phyloP scores from a whole-genome alignment of 2,113 vertebrate genomes.

The Piprites chloris region DNA sequence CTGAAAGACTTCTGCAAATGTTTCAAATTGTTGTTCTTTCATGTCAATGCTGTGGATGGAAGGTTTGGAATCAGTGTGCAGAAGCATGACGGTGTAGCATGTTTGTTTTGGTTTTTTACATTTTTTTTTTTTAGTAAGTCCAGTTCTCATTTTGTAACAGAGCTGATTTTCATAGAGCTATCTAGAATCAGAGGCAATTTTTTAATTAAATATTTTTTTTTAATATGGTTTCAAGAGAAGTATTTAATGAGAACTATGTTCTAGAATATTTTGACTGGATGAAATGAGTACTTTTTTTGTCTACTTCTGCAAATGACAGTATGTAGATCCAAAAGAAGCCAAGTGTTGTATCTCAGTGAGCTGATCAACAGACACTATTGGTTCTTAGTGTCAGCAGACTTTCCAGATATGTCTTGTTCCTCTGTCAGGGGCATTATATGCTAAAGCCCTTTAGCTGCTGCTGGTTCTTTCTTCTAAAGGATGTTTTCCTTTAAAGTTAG shows the following conservation, averaged over 20 bases:
- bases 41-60: not conserved
- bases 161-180: not conserved
- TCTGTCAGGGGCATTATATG: not conserved
- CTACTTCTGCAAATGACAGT: not conserved
- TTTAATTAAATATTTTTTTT: not conserved
- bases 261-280: not conserved
- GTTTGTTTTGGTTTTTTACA: not conserved
- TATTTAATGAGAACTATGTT: not conserved
- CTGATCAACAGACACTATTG: accelerated
- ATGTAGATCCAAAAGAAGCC: not conserved
- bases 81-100: not conserved
- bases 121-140: not conserved
- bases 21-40: not conserved
- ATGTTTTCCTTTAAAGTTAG: not conserved
- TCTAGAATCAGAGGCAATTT: not conserved
- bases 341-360: not conserved
- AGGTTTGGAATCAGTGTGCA: not conserved
- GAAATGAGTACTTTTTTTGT: not conserved
- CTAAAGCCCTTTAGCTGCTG: not conserved
- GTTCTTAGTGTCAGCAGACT: not conserved
- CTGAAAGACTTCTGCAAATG: not conserved
- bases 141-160: not conserved
- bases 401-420: not conserved
- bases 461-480: not conserved
- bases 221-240: not conserved